Evolutionary conservation across 2,797 vertebrate species (phyloP), one percentile per base, ranked within the genome.

Genomic region (Peromyscus aztecus): DNA sequence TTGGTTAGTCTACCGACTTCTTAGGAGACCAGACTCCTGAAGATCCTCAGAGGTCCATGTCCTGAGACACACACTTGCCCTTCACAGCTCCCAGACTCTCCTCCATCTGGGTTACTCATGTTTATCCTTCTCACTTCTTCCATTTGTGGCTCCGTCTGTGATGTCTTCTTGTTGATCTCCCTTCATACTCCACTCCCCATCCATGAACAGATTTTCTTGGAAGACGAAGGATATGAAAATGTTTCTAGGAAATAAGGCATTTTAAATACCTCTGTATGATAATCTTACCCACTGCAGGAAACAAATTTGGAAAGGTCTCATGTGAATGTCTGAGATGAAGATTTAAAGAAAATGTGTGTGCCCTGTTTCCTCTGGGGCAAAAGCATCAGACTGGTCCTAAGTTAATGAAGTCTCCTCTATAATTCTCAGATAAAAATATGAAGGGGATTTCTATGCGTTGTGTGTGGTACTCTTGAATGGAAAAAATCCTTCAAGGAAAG

Each of bases 301-400:
- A 92, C n/a, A 93, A 55, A 90, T 37, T 46, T 52, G n/a, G 55
- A 89, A 94, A 88, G 52, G 11, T 13, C 7, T 88, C 49, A 88
- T 29, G 55, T 12, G 21, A 52, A 63, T 40, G 9, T 29, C 31
- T 76, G 23, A 91, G 34, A 84, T 13, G 17, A 61, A 91, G 3
- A 27, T 89, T 91, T 16, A 16, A 16, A 55, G 12, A 85, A 96
- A 76, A 84, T n/a, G 57, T 82, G 16, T 81, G 6, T 24, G 82
- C 52, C 78, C 59, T 21, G 6, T 94, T 21, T 86, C 19, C 43
- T 76, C 17, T 83, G 37, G 46, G 37, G 7, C 29, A 19, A 73
- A 82, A 89, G 78, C 13, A 61, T 31, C 12, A 80, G 40, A 37
- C 73, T 14, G 23, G 49, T 37, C 52, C 31, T 82, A 69, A 63